Evolutionary conservation across 2,797 vertebrate species (phyloP).

Genomic region (Antennarius maculatus): DNA sequence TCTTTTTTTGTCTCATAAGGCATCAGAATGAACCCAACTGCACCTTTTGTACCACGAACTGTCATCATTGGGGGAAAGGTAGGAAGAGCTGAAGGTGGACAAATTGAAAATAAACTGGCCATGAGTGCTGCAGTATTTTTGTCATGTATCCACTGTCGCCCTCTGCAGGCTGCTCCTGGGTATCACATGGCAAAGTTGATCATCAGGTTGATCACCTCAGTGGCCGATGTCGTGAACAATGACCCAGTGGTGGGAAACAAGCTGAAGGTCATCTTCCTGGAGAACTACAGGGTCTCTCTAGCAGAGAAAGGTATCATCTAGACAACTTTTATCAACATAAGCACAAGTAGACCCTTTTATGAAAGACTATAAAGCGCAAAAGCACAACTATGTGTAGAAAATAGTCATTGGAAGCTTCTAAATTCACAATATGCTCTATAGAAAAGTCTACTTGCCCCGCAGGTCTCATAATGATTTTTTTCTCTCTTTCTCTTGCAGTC

Average conservation of each 20-base stretch:
- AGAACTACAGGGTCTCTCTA: slow-evolving; percentile 96
- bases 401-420: background rate
- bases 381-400: background rate
- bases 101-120: background rate
- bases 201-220: slow-evolving; percentile 92
- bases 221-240: slow-evolving; percentile 91
- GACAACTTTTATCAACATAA: background rate
- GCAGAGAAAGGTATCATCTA: slow-evolving; percentile 91
- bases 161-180: slow-evolving; percentile 91
- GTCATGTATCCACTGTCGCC: slow-evolving; percentile 18
- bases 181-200: slow-evolving; percentile 99
- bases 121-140: background rate
- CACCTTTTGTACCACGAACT: slow-evolving; percentile 90
- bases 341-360: background rate
- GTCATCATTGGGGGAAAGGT: slow-evolving; percentile 98
- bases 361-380: background rate
- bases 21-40: slow-evolving; percentile 86
- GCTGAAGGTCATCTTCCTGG: slow-evolving; percentile 94
- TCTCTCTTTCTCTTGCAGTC: slow-evolving; percentile 78
- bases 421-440: too few species aligned
- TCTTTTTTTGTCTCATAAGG: slow-evolving; percentile 72
- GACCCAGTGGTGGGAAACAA: slow-evolving; percentile 89
- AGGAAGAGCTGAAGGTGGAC: background rate
- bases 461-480: background rate
- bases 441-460: background rate